Conservation (phyloP, 2,888 invertebrate genomes). For the Bimastos eiseni region DNA sequence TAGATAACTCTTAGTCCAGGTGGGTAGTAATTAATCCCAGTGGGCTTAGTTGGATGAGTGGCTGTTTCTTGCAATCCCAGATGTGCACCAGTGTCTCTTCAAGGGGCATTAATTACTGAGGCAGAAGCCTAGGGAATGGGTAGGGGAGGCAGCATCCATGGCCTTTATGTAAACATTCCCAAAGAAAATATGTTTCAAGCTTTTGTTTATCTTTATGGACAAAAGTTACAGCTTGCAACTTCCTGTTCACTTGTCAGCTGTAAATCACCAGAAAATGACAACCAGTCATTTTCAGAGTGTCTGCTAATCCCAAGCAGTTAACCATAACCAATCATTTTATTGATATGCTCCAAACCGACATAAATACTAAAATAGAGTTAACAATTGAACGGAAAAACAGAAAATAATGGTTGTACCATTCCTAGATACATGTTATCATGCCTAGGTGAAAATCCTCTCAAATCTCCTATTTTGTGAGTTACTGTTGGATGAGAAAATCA, state of each 20-base stretch:
- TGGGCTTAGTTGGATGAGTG: background rate
- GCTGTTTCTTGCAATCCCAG: conserved; percentile 13
- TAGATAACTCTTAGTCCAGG: background rate
- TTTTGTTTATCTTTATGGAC: background rate
- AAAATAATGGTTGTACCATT: too few relatives aligned
- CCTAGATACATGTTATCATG: background rate
- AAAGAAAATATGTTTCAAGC: background rate
- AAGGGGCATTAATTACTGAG: background rate
- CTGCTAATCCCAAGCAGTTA: too few relatives aligned
- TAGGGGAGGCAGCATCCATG: background rate
- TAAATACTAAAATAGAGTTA: too few relatives aligned
- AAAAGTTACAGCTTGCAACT: background rate
- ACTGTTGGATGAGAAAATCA: background rate
- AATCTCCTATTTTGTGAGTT: background rate
- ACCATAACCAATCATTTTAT: too few relatives aligned
- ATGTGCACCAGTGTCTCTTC: background rate
- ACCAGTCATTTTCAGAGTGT: background rate
- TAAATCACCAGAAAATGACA: background rate
- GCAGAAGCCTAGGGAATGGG: background rate
- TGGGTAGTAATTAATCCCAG: background rate
- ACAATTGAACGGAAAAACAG: too few relatives aligned
- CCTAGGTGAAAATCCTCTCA: background rate
- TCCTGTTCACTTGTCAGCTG: background rate
- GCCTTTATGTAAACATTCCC: background rate
- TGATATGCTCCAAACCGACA: too few relatives aligned